These are phyloP conservation scores for Haliaeetus leucogaster DNA, from an alignment of 2,113 vertebrate genomes.

Conservation along the genomic window DNA sequence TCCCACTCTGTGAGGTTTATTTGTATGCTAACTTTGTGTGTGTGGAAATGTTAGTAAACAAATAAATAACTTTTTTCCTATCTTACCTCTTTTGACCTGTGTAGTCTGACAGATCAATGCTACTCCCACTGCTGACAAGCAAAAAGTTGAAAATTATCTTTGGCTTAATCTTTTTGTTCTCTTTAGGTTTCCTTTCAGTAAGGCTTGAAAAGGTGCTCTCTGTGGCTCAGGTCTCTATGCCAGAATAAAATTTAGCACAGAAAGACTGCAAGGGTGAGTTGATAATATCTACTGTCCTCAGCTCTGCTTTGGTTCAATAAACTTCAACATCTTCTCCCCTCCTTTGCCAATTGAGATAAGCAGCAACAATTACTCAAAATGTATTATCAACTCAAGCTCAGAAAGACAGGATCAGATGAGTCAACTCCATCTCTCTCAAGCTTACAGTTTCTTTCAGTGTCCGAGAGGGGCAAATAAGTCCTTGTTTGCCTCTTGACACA, in stretches of 20 bases:
- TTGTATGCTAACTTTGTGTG: neutral
- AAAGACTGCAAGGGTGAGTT: neutral
- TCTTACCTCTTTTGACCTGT: neutral
- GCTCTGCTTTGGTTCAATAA: conserved; percentile 10
- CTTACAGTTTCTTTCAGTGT: neutral
- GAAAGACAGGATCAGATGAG: neutral
- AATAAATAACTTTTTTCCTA: neutral
- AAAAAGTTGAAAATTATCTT: neutral
- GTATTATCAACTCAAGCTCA: neutral
- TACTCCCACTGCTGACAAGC: neutral
- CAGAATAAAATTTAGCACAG: neutral
- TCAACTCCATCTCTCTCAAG: neutral
- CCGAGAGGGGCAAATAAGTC: neutral
- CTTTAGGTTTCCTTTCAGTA: neutral
- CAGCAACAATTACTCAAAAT: conserved; percentile 25
- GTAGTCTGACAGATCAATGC: neutral
- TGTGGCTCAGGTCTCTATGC: neutral
- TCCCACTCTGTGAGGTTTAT: neutral
- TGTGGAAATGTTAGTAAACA: neutral
- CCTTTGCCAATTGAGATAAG: conserved; percentile 24
- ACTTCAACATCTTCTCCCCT: conserved; percentile 13
- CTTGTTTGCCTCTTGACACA: neutral
- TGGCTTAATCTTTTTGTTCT: neutral
- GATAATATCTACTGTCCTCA: neutral
- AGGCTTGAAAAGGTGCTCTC: neutral